A percentile compares a stretch with the other conserved stretches of the same genome.
Conservation (phyloP, 2,113 vertebrate species). For the Xiphophorus maculatus region DNA sequence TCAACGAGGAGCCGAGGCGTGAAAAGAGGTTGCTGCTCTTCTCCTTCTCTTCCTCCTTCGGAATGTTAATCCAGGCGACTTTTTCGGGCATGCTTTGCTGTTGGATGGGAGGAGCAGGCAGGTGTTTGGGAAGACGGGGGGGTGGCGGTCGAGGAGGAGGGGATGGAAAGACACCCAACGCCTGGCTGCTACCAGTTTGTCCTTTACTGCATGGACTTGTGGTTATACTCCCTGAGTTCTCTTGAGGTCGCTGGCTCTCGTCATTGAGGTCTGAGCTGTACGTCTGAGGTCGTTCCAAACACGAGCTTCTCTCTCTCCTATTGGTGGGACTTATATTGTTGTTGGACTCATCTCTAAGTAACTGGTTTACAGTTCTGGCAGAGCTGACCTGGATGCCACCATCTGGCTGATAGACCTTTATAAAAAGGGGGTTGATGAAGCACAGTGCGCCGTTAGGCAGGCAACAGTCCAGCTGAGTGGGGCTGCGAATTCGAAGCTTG, state of each 20-base stretch:
- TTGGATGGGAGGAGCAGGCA: conserved; percentile 47
- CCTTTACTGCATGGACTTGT: neutral
- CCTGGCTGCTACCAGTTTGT: neutral
- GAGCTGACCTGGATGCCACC: conserved; percentile 61
- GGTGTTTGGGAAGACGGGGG: conserved; percentile 21
- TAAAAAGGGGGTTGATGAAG: conserved; percentile 96
- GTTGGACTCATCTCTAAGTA: neutral
- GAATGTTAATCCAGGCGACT: conserved; percentile 70
- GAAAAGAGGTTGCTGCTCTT: conserved; percentile 55
- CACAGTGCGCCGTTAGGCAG: conserved; percentile 92
- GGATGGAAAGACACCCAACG: conserved; percentile 3
- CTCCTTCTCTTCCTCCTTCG: conserved; percentile 65
- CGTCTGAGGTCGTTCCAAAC: neutral
- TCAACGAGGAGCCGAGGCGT: conserved; percentile 65
- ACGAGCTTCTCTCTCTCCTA: neutral
- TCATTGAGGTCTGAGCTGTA: neutral
- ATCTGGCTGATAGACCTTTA: conserved; percentile 87
- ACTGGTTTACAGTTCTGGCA: conserved; percentile 29
- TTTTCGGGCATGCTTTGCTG: conserved; percentile 86
- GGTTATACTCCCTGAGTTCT: neutral
- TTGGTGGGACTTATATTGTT: neutral
- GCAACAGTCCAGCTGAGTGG: conserved; percentile 89
- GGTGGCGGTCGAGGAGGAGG: conserved; percentile 70
- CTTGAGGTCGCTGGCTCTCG: neutral
- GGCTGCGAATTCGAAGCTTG: conserved; percentile 85